Evolutionary conservation across 2,888 invertebrate genomes (phyloP).

Genomic region (Arctia plantaginis): DNA sequence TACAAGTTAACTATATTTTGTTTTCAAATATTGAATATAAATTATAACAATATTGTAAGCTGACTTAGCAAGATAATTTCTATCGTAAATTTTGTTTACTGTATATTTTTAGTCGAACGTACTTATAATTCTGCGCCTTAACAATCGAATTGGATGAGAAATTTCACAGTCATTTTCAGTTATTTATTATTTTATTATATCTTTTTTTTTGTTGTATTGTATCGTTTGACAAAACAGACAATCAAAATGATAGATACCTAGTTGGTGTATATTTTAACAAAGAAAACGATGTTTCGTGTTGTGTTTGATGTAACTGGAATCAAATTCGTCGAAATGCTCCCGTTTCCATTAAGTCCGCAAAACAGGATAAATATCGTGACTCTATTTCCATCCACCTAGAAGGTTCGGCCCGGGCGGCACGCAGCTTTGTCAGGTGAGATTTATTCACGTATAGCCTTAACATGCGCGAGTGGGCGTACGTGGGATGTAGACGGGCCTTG

Average conservation of each 20-base stretch:
- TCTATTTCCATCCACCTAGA: conserved; percentile 36
- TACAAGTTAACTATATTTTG: conserved; percentile 6
- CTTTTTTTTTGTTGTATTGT: conserved; percentile 27
- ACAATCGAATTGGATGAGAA: conserved; percentile 66
- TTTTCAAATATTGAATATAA: conserved; percentile 34
- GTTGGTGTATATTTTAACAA: conserved; percentile 29
- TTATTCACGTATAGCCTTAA: conserved; percentile 72
- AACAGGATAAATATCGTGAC: conserved; percentile 37
- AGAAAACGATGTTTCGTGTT: conserved; percentile 31
- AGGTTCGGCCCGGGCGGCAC: conserved; percentile 34
- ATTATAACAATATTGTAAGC: conserved; percentile 9
- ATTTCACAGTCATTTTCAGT: conserved; percentile 54
- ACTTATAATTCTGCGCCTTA: conserved; percentile 45
- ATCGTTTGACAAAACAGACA: conserved; percentile 33
- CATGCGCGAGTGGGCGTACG: conserved; percentile 73
- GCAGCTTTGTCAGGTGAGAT: conserved; percentile 73
- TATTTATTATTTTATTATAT: conserved; percentile 50
- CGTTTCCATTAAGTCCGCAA: conserved; percentile 47
- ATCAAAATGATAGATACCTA: conserved; percentile 28
- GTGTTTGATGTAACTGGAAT: conserved; percentile 30
- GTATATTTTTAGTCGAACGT: conserved; percentile 27
- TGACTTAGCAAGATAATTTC: not conserved
- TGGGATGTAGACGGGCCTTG: conserved; percentile 68
- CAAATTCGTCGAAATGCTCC: conserved; percentile 34
- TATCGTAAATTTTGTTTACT: not conserved